Evolutionary conservation across 1,140 invertebrate species (phyloP).

Genomic region (Drosophila elegans): DNA sequence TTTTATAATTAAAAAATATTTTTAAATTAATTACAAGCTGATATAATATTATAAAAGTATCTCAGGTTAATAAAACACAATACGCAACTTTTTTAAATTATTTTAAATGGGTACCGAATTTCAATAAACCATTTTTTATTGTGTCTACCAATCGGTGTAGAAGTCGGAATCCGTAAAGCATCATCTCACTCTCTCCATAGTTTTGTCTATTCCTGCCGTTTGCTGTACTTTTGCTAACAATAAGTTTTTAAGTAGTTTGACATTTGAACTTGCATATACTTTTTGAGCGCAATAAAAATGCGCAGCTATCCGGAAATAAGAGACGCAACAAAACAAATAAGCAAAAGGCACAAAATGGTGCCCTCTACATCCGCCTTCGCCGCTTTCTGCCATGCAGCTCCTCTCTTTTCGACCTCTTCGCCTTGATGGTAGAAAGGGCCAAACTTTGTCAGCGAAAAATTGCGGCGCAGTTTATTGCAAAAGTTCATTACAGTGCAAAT

Average conservation of each 20-base stretch:
- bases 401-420: not conserved
- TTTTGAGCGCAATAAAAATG: constrained; percentile 80
- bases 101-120: too few species aligned
- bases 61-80: too few species aligned
- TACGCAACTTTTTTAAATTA: too few species aligned
- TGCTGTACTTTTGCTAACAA: constrained; percentile 77
- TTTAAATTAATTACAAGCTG: too few species aligned
- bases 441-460: constrained; percentile 82
- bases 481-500: constrained; percentile 83
- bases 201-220: constrained; percentile 19
- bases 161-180: constrained; percentile 4
- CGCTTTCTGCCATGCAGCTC: not conserved
- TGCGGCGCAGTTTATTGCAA: constrained; percentile 82
- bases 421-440: constrained; percentile 39
- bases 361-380: not conserved
- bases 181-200: not conserved
- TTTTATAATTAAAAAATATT: too few species aligned
- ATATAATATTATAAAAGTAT: too few species aligned
- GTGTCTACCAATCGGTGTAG: not conserved
- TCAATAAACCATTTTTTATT: too few species aligned
- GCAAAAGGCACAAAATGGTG: constrained; percentile 50
- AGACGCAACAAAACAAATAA: constrained; percentile 80
- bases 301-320: constrained; percentile 78
- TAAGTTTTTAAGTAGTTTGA: constrained; percentile 83
- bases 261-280: constrained; percentile 80